Evolutionary conservation across 1,140 invertebrate species (phyloP), one percentile per base, ranked within the genome.

Genomic region (Drosophila paulistorum): DNA sequence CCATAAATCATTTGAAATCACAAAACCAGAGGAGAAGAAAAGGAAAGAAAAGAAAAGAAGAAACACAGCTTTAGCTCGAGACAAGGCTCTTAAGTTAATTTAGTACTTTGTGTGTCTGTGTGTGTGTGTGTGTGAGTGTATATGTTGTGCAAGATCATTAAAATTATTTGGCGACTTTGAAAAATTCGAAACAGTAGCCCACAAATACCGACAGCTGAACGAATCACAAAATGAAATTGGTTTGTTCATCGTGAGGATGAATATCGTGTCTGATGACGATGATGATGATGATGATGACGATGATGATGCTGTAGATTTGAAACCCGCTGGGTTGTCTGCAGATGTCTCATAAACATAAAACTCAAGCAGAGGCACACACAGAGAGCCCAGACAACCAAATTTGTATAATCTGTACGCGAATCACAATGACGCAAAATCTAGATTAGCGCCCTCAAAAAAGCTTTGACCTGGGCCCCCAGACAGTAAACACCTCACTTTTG

Each of bases 171-270:
- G 69, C 79, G 71, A 86, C 75, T 77, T 79, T 76, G 81, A 79
- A 68, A 75, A 79, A 83, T 87, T 67, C 79, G 79, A 86, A 87
- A 86, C 83, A 87, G 83, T 87, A 87, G 83, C 86, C 72, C 68
- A 71, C 73, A 89, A 87, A 87, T 80, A 78, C 84, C 84, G 78
- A 89, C 77, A 89, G 84, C 84, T 81, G 85, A 87, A 87, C 84
- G 84, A 87, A 86, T 86, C 79, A 70, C 23, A 54, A 69, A 86
- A 82, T 82, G 64, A 66, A 86, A 79, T 87, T 71, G 79, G 69
- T 64, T 51, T 70, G 74, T 63, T 77, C 69, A 68, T 60, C 39
- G 51, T 68, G 57, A 65, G 58, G 77, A 59, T 76, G 74, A 65
- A 51, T 35, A 65, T 71, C 39, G 54, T 66, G 48, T 17, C 37